These are phyloP conservation scores for Styela plicata DNA, from an alignment of 23 tunicate species.

Conservation along the genomic window DNA sequence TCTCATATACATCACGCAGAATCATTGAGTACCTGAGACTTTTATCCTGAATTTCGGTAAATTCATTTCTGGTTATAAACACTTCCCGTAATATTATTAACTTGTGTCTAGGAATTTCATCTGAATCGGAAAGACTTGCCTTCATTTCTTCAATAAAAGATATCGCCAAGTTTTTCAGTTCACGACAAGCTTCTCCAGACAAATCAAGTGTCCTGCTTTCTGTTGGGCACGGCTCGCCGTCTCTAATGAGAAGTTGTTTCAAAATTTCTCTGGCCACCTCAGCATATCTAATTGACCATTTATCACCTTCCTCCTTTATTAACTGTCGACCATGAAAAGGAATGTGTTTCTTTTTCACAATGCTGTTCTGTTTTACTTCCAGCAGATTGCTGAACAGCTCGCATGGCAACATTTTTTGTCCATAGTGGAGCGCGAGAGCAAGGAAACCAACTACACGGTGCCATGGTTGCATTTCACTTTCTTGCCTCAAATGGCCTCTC, in stretches of 20 bases:
- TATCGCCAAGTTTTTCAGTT: slow-evolving; percentile 30
- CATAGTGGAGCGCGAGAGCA: slow-evolving; percentile 40
- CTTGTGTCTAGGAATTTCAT: neutral
- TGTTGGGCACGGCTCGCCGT: neutral
- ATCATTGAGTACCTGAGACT: slow-evolving; percentile 21
- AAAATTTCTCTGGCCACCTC: neutral
- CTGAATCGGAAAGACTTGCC: neutral
- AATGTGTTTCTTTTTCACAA: slow-evolving; percentile 22
- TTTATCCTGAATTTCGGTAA: neutral
- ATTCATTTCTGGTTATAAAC: slow-evolving; percentile 39
- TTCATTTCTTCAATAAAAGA: slow-evolving; percentile 31
- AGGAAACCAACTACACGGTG: slow-evolving; percentile 44
- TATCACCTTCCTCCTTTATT: slow-evolving; percentile 8
- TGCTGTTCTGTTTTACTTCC: neutral
- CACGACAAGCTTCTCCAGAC: neutral
- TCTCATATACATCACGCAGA: slow-evolving; percentile 18
- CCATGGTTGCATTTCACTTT: slow-evolving; percentile 6
- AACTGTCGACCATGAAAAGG: slow-evolving; percentile 32
- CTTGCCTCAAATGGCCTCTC: slow-evolving; percentile 26
- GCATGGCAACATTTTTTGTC: slow-evolving; percentile 26
- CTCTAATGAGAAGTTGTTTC: neutral
- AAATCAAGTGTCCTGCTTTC: neutral
- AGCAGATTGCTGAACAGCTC: slow-evolving; percentile 34
- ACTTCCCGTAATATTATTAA: slow-evolving; percentile 17
- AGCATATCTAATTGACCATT: neutral